Base-by-base conservation (phyloP, 1,140 invertebrate species). In the Lysiphlebus fabarum region DNA sequence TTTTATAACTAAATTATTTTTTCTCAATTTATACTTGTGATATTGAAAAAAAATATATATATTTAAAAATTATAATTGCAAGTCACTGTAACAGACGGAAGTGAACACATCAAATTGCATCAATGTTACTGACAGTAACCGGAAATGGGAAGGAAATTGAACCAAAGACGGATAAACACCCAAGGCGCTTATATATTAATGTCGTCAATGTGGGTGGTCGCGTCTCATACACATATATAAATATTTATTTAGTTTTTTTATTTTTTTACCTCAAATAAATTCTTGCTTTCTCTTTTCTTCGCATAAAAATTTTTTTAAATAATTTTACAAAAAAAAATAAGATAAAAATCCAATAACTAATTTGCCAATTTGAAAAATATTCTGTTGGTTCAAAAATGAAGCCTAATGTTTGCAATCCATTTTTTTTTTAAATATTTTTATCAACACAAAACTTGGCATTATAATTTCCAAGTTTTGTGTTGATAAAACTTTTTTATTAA, bases 81-180 rank as follows among this genome's bases (percentile, higher is more conserved):
- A 26, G 17, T 26, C 17, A 26, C 17, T 26, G 17, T 17, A 40
- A 34, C 47, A 41, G 41, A 54, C 49, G 51, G 44, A 63, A 59
- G 53, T 55, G 45, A 43, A 42, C 10, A 41, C 45, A 58, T 63
- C 58, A 63, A 37, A n/a, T 26, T 42, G 45, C 50, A 61, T 51
- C 26, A 44, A 12, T 11, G 14, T 14, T 40, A 43, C 49, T 54
- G 62, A 58, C 60, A 26, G 57, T 48, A n/a, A 40, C 43, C 58
- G 73, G 73, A 76, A 76, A 76, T 75, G 69, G 68, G 67, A 62
- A 71, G 74, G 73, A 75, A 76, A 76, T 76, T 73, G 74, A 76
- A 75, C 66, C 65, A 66, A 72, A 72, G 74, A 75, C 66, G 73
- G 72, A 75, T 73, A 74, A 73, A 75, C 72, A 73, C 41, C 41